Conservation (phyloP, 2,797 vertebrate species). For the Microchirus variegatus region DNA sequence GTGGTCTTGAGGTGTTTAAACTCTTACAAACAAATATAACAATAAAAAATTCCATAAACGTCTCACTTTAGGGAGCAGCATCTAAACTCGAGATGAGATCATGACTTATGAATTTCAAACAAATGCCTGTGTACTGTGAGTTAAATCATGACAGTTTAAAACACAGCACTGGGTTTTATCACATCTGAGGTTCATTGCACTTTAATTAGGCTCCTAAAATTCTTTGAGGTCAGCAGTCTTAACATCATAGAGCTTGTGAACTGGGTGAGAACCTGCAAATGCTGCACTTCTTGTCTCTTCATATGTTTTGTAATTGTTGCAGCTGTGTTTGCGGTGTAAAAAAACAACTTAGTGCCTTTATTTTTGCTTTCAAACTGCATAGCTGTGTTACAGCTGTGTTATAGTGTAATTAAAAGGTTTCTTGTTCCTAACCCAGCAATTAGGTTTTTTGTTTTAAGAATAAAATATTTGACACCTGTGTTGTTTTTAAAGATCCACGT, state of each 20-base stretch:
- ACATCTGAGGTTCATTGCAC: conserved; percentile 30
- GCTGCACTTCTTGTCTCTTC: conserved; percentile 28
- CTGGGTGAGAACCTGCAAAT: conserved; percentile 27
- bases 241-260: conserved; percentile 9
- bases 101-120: background rate
- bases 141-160: conserved; percentile 1
- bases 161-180: background rate
- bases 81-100: background rate
- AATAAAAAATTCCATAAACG: background rate
- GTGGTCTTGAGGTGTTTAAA: no score
- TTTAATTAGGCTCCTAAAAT: conserved; percentile 17
- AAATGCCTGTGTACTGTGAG: no score
- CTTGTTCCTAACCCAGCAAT: conserved; percentile 12
- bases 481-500: conserved; percentile 4
- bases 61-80: background rate
- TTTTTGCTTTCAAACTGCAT: conserved; percentile 35
- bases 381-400: conserved; percentile 28
- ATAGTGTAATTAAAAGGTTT: conserved; percentile 29
- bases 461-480: conserved; percentile 18
- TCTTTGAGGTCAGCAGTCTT: conserved; percentile 40
- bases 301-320: conserved; percentile 29
- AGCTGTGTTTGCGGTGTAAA: conserved; percentile 33
- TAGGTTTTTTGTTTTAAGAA: conserved; percentile 12
- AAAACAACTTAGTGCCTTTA: conserved; percentile 32
- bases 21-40: no score